Evolutionary conservation across 2,797 vertebrate species (phyloP).

Genomic region (Eurystomus glaucurus): DNA sequence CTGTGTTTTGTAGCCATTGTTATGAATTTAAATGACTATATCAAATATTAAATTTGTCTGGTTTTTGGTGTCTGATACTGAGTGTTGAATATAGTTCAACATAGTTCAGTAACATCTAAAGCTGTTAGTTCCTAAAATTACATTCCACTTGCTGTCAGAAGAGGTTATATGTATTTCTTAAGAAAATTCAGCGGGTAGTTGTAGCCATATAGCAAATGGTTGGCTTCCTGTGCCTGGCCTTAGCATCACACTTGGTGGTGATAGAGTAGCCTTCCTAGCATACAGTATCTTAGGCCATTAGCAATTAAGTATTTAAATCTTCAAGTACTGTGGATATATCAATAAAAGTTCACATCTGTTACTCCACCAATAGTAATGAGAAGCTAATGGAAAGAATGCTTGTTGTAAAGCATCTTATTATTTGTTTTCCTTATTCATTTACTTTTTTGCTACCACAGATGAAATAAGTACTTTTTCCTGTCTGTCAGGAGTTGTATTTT

Average conservation of each 20-base stretch:
- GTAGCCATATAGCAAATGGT: slow-evolving; percentile 23
- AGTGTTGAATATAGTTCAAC: not conserved
- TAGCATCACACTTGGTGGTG: slow-evolving; percentile 3
- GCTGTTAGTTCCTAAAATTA: slow-evolving; percentile 50
- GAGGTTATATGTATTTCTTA: slow-evolving; percentile 32
- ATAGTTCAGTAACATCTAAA: slow-evolving; percentile 59
- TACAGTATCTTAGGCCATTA: not conserved
- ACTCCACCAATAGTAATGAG: not conserved
- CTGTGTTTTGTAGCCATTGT: not conserved
- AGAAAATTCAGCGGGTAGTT: slow-evolving; percentile 48
- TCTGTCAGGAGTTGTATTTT: not conserved
- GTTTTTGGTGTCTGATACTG: not conserved
- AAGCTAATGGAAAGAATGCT: not conserved
- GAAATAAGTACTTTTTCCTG: not conserved
- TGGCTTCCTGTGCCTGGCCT: slow-evolving; percentile 38
- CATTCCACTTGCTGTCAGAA: slow-evolving; percentile 41
- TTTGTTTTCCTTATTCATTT: not conserved
- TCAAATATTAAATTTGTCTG: not conserved
- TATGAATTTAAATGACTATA: not conserved
- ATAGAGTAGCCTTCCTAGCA: not conserved
- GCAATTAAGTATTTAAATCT: not conserved
- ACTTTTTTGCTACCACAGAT: not conserved
- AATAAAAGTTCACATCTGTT: not conserved
- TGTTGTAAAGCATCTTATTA: not conserved
- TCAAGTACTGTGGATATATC: not conserved